Base-by-base conservation (phyloP, 2,113 vertebrate species). In the Mystacornis crossleyi region DNA sequence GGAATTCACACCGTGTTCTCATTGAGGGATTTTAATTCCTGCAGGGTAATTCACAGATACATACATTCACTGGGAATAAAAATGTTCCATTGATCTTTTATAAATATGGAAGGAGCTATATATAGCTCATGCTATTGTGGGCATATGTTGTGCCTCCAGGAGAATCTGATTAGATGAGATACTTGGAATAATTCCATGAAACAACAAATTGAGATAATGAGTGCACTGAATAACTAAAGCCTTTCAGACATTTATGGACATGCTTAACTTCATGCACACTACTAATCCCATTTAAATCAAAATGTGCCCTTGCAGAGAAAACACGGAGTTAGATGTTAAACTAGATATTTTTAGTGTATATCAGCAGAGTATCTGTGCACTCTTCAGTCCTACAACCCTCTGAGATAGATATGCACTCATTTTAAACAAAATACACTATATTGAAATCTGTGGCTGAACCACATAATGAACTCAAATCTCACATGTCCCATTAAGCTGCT, bases 121-220 rank as follows among this genome's bases (percentile, higher is more conserved):
- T 42, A 74, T 94, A 95, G 84, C 43, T 81, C 33, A 31, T 45
- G 25, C 65, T 91, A 57, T 87, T 93, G 57, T 57, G 70, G 81
- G 86, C 89, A 89, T 94, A 80, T 84, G 81, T 72, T 87, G 66
- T 91, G 86, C 86, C 93, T 96, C 40, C 78, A 96, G 89, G 91
- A 97, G 25, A 50, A 92, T 78, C 60, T 93, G 80, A 95, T 93
- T 91, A 92, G 64, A 95, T 60, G 89, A 93, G 77, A 84, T 92
- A 81, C 72, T 93, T 96, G 96, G 94, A 92, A 81, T 51, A 67
- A 93, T 92, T 92, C 91, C 91, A 92, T 40, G 72, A 94, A 95
- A 61, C 7, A 91, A 94, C 93, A 95, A 94, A 93, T 90, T 95
- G 93, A 93, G 94, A 82, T 92, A 91, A 96, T 85, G 89, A 97